Evolutionary conservation across 1,140 invertebrate genomes (phyloP).

Genomic region (Hyles euphorbiae): DNA sequence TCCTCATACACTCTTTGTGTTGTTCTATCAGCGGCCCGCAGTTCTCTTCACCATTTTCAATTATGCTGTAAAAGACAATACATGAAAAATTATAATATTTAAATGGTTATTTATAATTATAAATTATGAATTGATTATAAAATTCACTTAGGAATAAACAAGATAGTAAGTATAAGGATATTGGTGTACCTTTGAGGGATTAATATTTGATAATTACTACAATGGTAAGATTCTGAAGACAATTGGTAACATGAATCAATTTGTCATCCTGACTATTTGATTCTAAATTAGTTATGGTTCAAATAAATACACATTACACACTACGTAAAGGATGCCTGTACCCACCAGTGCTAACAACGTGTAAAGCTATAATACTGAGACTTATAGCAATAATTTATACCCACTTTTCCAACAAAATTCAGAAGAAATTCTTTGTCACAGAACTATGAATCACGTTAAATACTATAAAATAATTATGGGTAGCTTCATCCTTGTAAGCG

Average conservation of each 20-base stretch:
- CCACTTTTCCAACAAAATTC: no score
- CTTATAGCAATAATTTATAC: no score
- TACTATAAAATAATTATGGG: no score
- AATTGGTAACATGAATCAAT: not conserved
- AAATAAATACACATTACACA: no score
- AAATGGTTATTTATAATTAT: not conserved
- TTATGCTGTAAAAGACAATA: slow-evolving; percentile 84
- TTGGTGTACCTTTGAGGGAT: not conserved
- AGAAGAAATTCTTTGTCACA: no score
- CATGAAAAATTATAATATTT: not conserved
- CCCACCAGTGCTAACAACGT: no score
- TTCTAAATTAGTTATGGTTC: no score
- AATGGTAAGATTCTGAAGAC: not conserved
- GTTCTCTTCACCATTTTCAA: slow-evolving; percentile 95
- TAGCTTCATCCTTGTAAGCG: not conserved
- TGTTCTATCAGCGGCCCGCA: slow-evolving; percentile 94
- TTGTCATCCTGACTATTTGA: not conserved
- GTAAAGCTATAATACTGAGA: no score
- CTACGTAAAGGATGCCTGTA: no score
- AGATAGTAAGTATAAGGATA: not conserved
- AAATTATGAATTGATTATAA: not conserved
- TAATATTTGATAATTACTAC: not conserved
- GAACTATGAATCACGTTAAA: no score
- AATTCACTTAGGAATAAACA: not conserved
- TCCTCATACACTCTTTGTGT: slow-evolving; percentile 97